Evolutionary conservation across 2,797 vertebrate genomes (phyloP), one percentile per base, ranked within the genome.

Genomic region (Alfaro cultratus): DNA sequence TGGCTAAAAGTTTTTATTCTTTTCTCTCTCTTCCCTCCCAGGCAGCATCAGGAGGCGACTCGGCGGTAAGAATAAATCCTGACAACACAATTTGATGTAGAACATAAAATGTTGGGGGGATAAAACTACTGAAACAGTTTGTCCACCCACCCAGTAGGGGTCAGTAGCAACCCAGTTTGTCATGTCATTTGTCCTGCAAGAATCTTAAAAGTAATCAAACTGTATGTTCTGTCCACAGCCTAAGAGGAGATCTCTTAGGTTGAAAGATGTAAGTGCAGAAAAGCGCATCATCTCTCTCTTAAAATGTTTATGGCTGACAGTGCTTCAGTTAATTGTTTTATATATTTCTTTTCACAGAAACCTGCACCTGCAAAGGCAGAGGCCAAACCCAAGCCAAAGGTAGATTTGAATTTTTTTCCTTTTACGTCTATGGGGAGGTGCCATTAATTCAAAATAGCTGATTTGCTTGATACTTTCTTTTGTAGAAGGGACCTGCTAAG

Each of bases 181-280:
- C 26, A 18, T 45, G 64, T 21, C 15, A 29, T 3, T 74, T 53
- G 36, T 21, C 67, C 71, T 53, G 10, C 12, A 26, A 47, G 39
- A 80, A 47, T 47, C 10, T 77, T 60, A 16, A 70, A 80, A 68
- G 29, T 90, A 83, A 73, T 82, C 34, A 55, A 11, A 13, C 1
- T 78, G 23, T 89, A 4, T 87, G 2, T 79, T 84, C 13, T 81
- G 76, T 80, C 81, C 84, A 71, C 80, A 98, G 97, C 96, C 97
- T 81, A 97, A 97, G 94, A 96, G 98, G 93, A 96, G 96, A 85
- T 99, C 97, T 67, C 93, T 94, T 49, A 94, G 97, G 88, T 90
- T 98, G 93, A 95, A 93, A 47, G 96, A 97, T 21, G 98, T 99
- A 83, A 98, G 97, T 97, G 76, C 29, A 76, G 10, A 67, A 26